phyloP scores from a whole-genome alignment of 1,140 invertebrate genomes.

The Monomorium pharaonis region DNA sequence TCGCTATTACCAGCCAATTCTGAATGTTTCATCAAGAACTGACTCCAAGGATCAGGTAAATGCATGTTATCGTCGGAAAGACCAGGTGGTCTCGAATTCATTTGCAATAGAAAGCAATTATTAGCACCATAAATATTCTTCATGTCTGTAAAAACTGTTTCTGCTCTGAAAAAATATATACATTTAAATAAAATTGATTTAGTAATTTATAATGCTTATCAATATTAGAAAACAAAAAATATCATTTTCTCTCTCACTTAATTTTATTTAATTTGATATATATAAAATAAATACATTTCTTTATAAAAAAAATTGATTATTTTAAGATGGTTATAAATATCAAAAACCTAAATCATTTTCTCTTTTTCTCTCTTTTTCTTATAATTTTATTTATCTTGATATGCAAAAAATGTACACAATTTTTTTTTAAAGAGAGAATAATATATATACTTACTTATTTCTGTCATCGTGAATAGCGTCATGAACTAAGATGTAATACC shows the following conservation, averaged over 20 bases:
- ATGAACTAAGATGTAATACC: conserved; percentile 96
- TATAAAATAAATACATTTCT: no score
- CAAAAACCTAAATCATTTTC: no score
- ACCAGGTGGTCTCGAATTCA: conserved; percentile 91
- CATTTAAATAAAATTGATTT: neutral
- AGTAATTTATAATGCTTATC: neutral
- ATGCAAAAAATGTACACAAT: neutral
- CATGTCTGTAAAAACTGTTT: conserved; percentile 92
- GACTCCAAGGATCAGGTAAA: conserved; percentile 93
- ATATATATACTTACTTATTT: conserved; percentile 85
- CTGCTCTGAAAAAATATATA: conserved; percentile 87
- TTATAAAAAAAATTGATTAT: no score
- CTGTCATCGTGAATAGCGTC: conserved; percentile 90
- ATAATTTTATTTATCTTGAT: no score
- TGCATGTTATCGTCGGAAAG: conserved; percentile 86
- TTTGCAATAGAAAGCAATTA: conserved; percentile 94
- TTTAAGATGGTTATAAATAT: no score
- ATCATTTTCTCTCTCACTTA: neutral
- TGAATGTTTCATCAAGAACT: conserved; percentile 89
- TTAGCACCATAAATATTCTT: conserved; percentile 93
- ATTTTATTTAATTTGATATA: neutral
- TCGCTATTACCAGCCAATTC: conserved; percentile 86
- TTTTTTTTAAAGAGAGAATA: conserved; percentile 9
- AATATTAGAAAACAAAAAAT: neutral
- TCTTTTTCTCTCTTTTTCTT: no score